phyloP scores from a whole-genome alignment of 2,797 vertebrate genomes.

The Nyctalus aviator region DNA sequence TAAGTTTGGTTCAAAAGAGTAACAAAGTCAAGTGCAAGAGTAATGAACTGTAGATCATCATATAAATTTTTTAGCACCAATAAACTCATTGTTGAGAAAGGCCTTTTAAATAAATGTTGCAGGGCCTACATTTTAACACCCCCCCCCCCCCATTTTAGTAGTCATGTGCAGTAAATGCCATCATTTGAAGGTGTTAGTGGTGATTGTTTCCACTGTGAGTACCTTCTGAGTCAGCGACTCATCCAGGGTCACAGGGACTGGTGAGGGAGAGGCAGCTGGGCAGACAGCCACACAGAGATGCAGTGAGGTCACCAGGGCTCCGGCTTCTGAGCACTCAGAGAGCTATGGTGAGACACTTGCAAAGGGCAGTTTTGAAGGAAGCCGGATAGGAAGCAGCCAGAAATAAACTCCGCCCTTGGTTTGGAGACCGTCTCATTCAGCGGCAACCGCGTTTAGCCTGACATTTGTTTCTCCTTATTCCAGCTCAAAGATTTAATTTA shows the following conservation, averaged over 20 bases:
- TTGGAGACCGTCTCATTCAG: background rate
- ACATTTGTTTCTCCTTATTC: conserved; percentile 15
- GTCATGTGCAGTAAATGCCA: background rate
- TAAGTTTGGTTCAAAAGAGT: conserved; percentile 48
- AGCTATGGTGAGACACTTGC: background rate
- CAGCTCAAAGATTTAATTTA: background rate
- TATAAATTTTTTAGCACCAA: background rate
- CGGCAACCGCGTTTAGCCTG: background rate
- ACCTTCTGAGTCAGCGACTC: background rate
- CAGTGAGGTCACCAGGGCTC: background rate
- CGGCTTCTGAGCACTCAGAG: background rate
- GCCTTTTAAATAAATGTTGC: conserved; percentile 25
- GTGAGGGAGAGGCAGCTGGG: background rate
- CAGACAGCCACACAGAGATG: background rate
- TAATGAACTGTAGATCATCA: conserved; percentile 44
- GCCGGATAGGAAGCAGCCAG: background rate
- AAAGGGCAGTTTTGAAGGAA: background rate
- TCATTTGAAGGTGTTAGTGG: background rate
- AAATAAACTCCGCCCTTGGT: background rate
- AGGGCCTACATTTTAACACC: background rate
- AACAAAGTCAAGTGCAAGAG: conserved; percentile 16
- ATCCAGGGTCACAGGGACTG: background rate
- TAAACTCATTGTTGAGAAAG: conserved; percentile 45
- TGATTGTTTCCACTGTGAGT: background rate
- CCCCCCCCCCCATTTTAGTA: background rate